Evolutionary conservation across 2,888 invertebrate species (phyloP).

Genomic region (Trichogramma dendrolimi): DNA sequence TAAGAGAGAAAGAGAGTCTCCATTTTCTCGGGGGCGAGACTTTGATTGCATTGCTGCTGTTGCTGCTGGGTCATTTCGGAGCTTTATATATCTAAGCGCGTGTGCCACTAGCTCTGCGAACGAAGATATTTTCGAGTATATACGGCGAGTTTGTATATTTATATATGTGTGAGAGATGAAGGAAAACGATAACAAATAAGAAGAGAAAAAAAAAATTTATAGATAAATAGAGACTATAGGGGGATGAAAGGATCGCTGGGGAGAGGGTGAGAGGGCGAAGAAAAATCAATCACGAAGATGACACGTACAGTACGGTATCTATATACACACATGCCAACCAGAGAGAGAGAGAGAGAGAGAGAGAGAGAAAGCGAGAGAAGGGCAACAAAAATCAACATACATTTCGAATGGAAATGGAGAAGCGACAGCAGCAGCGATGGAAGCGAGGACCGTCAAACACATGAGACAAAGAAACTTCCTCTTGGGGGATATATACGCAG

Average conservation of each 20-base stretch:
- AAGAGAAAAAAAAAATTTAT: slow-evolving; percentile 2
- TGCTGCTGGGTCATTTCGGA: no score
- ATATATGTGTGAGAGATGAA: neutral
- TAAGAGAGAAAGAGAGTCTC: slow-evolving; percentile 12
- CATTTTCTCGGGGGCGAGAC: neutral
- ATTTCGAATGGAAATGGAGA: slow-evolving; percentile 1
- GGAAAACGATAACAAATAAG: neutral
- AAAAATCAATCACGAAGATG: neutral
- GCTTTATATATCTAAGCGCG: no score
- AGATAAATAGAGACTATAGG: no score
- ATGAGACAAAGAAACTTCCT: slow-evolving; percentile 40
- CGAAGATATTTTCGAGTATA: no score
- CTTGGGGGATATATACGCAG: slow-evolving; percentile 26
- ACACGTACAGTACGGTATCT: no score
- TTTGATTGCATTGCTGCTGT: neutral
- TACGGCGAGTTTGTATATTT: neutral
- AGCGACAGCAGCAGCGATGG: slow-evolving; percentile 23
- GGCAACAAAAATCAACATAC: slow-evolving; percentile 15
- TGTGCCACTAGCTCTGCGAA: no score
- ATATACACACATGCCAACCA: no score
- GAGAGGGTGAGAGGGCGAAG: slow-evolving; percentile 17
- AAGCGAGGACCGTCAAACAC: slow-evolving; percentile 20
- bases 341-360: slow-evolving; percentile 20
- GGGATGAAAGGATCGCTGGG: neutral
- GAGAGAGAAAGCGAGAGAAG: slow-evolving; percentile 4